Percentiles rank a stretch among this genome's conserved stretches.
phyloP scores from a whole-genome alignment of 2,888 invertebrate genomes.

The Aromia moschata region DNA sequence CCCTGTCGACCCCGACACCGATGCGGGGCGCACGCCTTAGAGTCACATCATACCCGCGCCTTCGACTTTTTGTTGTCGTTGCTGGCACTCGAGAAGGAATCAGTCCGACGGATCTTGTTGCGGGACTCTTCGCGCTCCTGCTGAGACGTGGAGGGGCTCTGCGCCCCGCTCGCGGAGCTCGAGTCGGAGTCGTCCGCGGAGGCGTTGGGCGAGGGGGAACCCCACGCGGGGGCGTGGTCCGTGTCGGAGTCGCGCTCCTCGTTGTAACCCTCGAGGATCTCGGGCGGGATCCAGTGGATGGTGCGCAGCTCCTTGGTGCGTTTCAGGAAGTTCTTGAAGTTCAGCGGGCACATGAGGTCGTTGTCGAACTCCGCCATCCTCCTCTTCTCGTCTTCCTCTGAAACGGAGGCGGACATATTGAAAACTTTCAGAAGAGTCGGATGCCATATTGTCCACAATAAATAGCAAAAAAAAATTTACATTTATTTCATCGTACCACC shows the following conservation, averaged over 20 bases:
- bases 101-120: conserved; percentile 13
- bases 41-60: too few relatives aligned
- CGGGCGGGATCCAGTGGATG: conserved; percentile 24
- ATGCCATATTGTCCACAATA: too few relatives aligned
- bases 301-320: conserved; percentile 30
- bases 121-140: conserved; percentile 21
- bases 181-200: neutral
- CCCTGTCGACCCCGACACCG: too few relatives aligned
- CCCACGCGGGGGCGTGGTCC: neutral
- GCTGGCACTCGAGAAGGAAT: neutral
- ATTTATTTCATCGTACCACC: too few relatives aligned
- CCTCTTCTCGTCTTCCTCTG: conserved; percentile 36
- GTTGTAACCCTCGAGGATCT: neutral
- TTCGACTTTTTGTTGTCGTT: too few relatives aligned
- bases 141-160: conserved; percentile 13
- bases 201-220: neutral
- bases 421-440: too few relatives aligned
- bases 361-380: conserved; percentile 38
- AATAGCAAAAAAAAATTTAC: too few relatives aligned
- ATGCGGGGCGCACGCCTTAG: too few relatives aligned
- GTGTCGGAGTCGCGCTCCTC: neutral
- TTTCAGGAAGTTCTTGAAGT: conserved; percentile 29
- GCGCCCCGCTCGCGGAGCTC: neutral
- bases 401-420: conserved; percentile 23
- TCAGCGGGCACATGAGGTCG: conserved; percentile 32